Conservation (phyloP, 2,888 invertebrate genomes). For the Teleogryllus oceanicus region DNA sequence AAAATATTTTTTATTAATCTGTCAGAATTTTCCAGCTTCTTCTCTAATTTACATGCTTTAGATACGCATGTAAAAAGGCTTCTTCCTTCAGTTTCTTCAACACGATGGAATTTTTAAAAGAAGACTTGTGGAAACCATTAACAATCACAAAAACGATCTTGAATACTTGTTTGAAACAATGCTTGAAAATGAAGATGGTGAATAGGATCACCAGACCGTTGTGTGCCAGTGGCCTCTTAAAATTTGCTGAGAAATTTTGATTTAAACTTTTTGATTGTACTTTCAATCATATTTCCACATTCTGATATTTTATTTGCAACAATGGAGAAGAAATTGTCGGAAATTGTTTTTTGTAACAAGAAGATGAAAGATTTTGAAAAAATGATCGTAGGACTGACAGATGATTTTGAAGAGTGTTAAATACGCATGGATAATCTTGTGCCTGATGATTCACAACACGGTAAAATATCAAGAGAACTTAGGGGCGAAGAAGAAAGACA, state of each 20-base stretch:
- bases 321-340: no score
- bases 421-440: no score
- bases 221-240: neutral
- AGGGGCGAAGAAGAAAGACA: no score
- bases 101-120: conserved; percentile 29
- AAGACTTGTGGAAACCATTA: neutral
- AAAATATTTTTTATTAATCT: conserved; percentile 38
- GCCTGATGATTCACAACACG: no score
- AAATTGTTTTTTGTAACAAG: no score
- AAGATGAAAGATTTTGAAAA: no score
- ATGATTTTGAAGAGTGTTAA: no score
- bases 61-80: conserved; percentile 23
- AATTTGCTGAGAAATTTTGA: neutral
- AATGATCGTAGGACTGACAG: no score
- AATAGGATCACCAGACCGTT: neutral
- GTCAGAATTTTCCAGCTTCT: conserved; percentile 27
- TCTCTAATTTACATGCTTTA: conserved; percentile 29
- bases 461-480: no score
- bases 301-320: no score
- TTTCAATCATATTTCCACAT: neutral
- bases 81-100: conserved; percentile 24
- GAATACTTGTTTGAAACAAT: conserved; percentile 3
- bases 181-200: neutral
- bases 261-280: neutral
- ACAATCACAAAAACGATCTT: neutral